Base-by-base conservation (phyloP, 1,140 invertebrate species). In the Apis dorsata region DNA sequence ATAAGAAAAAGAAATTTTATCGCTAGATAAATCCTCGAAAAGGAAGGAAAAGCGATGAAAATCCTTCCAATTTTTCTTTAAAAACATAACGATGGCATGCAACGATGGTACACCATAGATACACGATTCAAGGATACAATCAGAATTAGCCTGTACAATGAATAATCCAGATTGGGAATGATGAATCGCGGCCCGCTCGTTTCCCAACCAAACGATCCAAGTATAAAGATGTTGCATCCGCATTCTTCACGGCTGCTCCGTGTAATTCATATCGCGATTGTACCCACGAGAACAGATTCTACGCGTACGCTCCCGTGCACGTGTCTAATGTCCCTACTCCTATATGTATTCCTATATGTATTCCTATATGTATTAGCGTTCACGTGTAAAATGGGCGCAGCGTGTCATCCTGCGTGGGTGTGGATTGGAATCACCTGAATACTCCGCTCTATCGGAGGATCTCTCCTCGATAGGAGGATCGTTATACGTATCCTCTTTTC, bases 251-350 rank as follows among this genome's bases (percentile, higher is more conserved):
- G 76, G 68, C 62, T 86, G 70, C 77, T 69, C 59, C 72, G 74
- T 86, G 72, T 87, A 86, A 86, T 86, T 86, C 77, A 57, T 84
- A 84, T 76, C 75, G 68, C 72, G 73, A 75, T 82, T 82, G 80
- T 82, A 59, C n/a, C 24, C 80, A 77, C 59, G 73, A 49, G 34
- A 66, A 44, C 28, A 51, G 66, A 60, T 77, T 77, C 66, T 55
- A 86, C 19, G 59, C 69, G 60, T 59, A 65, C 34, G 34, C 59
- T 66, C 74, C n/a, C 21, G 66, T 72, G 79, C 86, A 88, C 86
- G 86, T 88, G 86, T 79, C 86, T 88, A 88, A 88, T 87, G 82
- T 85, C 86, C 79, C 84, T 87, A 88, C 82, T 87, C 86, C 83
- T n/a, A n/a, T n/a, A n/a, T n/a, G n/a, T n/a, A n/a, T n/a, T n/a